These are phyloP conservation scores for Crax fasciolata DNA, from an alignment of 2,797 vertebrate species.

Conservation along the genomic window DNA sequence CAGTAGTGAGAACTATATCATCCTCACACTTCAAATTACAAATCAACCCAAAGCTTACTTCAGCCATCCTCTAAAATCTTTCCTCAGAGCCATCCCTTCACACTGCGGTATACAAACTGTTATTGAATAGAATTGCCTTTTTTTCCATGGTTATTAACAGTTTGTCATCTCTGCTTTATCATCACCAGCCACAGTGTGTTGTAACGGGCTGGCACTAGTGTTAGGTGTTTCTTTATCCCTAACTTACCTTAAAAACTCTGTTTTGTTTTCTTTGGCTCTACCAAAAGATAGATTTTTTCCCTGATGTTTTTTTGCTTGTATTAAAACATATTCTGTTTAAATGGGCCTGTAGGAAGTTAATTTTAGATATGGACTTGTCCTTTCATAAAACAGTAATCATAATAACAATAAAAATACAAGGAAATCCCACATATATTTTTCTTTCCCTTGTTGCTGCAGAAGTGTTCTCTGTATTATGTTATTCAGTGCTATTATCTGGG, in stretches of 20 bases:
- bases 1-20: not conserved
- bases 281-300: conserved; percentile 10
- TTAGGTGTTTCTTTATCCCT: conserved; percentile 23
- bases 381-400: conserved; percentile 40
- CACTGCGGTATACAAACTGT: not conserved
- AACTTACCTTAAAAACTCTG: not conserved
- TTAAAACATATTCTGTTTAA: conserved; percentile 26
- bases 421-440: conserved; percentile 47
- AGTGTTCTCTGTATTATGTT: conserved; percentile 30
- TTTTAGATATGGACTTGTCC: conserved; percentile 25
- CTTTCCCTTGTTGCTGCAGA: conserved; percentile 60
- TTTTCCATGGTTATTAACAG: not conserved
- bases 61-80: conserved; percentile 8
- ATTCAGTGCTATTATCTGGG: conserved; percentile 23
- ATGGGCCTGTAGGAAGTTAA: conserved; percentile 48
- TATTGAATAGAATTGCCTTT: conserved; percentile 24
- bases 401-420: conserved; percentile 44
- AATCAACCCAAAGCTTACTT: not conserved
- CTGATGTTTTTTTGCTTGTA: not conserved
- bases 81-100: conserved; percentile 1
- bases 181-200: not conserved
- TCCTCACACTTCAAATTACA: not conserved
- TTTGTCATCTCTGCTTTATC: conserved; percentile 44
- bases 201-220: not conserved
- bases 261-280: conserved; percentile 12